Conservation (phyloP, 2,888 invertebrate species). For the Drosophila quinaria region DNA sequence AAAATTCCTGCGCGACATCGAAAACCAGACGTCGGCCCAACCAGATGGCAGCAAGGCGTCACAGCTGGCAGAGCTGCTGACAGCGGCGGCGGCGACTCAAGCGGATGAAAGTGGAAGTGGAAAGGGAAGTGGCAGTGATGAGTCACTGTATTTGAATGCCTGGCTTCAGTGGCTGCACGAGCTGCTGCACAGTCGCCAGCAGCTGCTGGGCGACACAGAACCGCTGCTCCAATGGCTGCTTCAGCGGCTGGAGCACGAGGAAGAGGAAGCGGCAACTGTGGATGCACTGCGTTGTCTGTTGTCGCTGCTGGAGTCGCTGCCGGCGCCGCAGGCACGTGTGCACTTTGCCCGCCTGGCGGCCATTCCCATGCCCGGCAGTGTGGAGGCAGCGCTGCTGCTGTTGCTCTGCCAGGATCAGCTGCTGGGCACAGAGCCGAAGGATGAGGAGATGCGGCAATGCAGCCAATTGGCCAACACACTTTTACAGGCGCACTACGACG, state of each 20-base stretch:
- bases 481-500: constrained; percentile 43
- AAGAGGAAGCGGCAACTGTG: not conserved
- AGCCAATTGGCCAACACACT: constrained; percentile 32
- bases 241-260: constrained; percentile 5
- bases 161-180: constrained; percentile 66
- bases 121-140: constrained; percentile 11
- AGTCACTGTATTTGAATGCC: constrained; percentile 16
- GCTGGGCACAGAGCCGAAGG: constrained; percentile 14
- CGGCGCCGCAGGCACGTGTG: constrained; percentile 2
- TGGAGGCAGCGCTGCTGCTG: constrained; percentile 33
- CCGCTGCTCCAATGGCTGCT: constrained; percentile 53
- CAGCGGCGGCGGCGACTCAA: constrained; percentile 29
- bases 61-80: constrained; percentile 49
- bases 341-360: constrained; percentile 23
- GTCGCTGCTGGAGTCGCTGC: constrained; percentile 29
- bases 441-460: constrained; percentile 9
- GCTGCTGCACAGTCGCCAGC: constrained; percentile 37
- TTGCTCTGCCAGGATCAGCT: constrained; percentile 48
- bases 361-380: constrained; percentile 6
- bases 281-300: constrained; percentile 37
- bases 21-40: constrained; percentile 7
- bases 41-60: constrained; percentile 43
- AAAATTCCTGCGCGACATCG: constrained; percentile 43
- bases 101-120: not conserved
- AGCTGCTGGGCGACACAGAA: constrained; percentile 31